These are phyloP conservation scores for Hemicentrotus pulcherrimus DNA, from an alignment of 35 echinoderm and acorn worm genomes.

Conservation along the genomic window DNA sequence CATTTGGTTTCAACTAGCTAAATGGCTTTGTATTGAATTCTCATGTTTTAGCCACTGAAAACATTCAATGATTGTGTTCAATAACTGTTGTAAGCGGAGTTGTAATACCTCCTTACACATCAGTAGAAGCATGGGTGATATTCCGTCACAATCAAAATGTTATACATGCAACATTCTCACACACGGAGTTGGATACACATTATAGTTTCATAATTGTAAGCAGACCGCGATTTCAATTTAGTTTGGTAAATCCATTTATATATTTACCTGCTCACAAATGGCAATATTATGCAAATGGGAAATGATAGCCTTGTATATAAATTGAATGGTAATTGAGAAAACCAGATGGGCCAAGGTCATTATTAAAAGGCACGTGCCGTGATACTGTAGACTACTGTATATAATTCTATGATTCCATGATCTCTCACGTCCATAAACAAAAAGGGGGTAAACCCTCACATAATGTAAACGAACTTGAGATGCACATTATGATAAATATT, in stretches of 20 bases:
- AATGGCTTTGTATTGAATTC: too few species aligned
- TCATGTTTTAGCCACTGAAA: too few species aligned
- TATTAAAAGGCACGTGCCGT: neutral
- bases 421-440: neutral
- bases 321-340: neutral
- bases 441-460: neutral
- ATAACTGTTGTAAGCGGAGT: too few species aligned
- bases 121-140: too few species aligned
- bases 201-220: neutral
- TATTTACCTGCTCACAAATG: neutral
- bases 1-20: too few species aligned
- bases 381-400: neutral
- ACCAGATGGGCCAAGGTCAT: neutral
- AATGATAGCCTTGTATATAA: neutral
- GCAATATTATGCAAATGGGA: neutral
- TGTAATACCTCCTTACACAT: too few species aligned
- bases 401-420: neutral
- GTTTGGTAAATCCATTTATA: neutral
- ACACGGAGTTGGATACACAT: too few species aligned
- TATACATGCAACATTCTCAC: too few species aligned
- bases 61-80: too few species aligned
- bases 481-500: neutral
- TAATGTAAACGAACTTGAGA: neutral
- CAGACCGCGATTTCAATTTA: neutral
- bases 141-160: too few species aligned